phyloP scores from a whole-genome alignment of 2,113 vertebrate species.

The Plectropomus leopardus region DNA sequence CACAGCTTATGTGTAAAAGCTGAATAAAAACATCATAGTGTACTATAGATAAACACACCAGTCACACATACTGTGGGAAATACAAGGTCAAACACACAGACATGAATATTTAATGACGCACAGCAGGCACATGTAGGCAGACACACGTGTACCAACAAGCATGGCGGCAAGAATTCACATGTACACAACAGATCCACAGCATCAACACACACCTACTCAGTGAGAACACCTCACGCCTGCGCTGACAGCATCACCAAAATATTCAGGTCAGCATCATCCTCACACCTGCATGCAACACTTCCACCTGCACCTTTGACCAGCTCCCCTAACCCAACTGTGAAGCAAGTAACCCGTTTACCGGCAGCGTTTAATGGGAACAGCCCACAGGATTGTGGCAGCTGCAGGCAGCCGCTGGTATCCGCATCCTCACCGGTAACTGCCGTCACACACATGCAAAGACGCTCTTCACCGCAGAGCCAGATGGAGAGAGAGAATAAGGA shows the following conservation, averaged over 20 bases:
- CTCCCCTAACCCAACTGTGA: neutral
- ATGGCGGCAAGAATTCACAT: conserved; percentile 65
- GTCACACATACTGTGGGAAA: conserved; percentile 8
- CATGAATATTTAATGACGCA: conserved; percentile 60
- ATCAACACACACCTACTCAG: conserved; percentile 30
- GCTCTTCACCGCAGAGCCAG: conserved; percentile 51
- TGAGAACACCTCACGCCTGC: conserved; percentile 19
- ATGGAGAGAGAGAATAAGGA: neutral
- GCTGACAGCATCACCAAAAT: conserved; percentile 33
- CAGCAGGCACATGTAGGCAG: conserved; percentile 61
- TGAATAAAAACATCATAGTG: neutral
- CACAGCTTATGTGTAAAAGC: neutral
- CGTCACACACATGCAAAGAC: conserved; percentile 56
- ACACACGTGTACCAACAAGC: conserved; percentile 75
- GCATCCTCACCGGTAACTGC: conserved; percentile 64
- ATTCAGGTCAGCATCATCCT: conserved; percentile 71
- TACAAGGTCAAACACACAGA: conserved; percentile 70
- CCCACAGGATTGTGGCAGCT: conserved; percentile 59
- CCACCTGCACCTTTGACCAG: conserved; percentile 14
- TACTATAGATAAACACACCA: neutral
- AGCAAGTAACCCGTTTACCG: conserved; percentile 54
- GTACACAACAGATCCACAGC: conserved; percentile 26
- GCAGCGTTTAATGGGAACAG: conserved; percentile 54
- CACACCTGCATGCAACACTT: conserved; percentile 33
- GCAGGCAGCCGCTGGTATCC: conserved; percentile 59